Evolutionary conservation across 2,797 vertebrate genomes (phyloP).

Genomic region (Scleropages formosus): DNA sequence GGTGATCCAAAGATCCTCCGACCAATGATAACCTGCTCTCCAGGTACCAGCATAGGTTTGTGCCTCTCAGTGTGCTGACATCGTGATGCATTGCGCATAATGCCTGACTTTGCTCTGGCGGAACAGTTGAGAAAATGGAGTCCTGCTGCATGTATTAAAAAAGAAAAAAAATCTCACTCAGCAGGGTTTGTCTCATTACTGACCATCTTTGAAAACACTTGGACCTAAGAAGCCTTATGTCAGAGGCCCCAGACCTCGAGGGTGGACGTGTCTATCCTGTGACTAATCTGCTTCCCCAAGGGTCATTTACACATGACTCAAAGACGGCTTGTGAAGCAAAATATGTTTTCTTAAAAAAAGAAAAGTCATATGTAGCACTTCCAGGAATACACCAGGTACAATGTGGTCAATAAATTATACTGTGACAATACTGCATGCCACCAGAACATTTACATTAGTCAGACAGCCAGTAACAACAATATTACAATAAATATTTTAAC

Average conservation of each 20-base stretch:
- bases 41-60: background rate
- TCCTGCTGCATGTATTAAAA: constrained; percentile 29
- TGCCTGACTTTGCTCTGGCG: background rate
- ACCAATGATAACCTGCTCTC: too few species aligned
- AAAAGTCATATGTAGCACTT: too few species aligned
- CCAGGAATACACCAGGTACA: too few species aligned
- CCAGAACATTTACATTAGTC: too few species aligned
- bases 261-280: background rate
- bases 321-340: too few species aligned
- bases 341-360: too few species aligned
- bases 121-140: background rate
- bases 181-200: constrained; percentile 53
- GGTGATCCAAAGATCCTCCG: too few species aligned
- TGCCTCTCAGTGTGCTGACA: background rate
- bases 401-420: too few species aligned
- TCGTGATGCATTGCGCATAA: background rate
- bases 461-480: too few species aligned
- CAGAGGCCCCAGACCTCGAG: background rate
- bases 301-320: background rate
- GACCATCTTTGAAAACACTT: constrained; percentile 51
- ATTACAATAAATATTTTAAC: too few species aligned
- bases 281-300: background rate
- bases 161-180: background rate
- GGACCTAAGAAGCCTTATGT: background rate
- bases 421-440: too few species aligned